Evolutionary conservation across 2,113 vertebrate species (phyloP).

Genomic region (Physeter macrocephalus): DNA sequence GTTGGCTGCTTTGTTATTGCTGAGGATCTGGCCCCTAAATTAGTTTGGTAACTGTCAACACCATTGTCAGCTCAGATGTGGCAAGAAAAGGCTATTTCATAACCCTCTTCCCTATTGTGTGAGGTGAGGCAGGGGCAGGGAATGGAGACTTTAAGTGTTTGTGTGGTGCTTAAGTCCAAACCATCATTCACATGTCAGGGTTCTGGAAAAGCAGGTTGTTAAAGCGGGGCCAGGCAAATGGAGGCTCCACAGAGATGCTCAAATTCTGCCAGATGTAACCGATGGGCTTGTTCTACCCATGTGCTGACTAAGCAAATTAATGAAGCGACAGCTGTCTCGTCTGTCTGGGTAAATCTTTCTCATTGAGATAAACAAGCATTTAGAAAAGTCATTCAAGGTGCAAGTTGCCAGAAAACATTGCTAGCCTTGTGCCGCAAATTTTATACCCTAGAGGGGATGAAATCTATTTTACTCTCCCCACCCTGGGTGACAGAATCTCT

Average conservation of each 20-base stretch:
- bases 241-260: neutral
- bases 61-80: neutral
- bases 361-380: neutral
- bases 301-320: slow-evolving; percentile 55
- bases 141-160: neutral
- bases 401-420: neutral
- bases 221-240: neutral
- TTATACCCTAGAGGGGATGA: neutral
- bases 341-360: slow-evolving; percentile 45
- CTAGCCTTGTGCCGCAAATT: neutral
- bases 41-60: neutral
- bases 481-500: neutral
- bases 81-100: neutral
- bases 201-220: neutral
- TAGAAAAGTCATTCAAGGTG: slow-evolving; percentile 12
- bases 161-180: neutral
- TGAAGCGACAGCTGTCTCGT: neutral
- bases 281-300: neutral
- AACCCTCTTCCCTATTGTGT: neutral
- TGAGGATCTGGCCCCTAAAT: neutral
- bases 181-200: neutral
- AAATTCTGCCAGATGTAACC: neutral
- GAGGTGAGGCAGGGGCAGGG: neutral
- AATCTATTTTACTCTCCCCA: neutral
- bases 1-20: neutral